Evolutionary conservation across 2,797 vertebrate genomes (phyloP).

Genomic region (Buphagus erythrorhynchus): DNA sequence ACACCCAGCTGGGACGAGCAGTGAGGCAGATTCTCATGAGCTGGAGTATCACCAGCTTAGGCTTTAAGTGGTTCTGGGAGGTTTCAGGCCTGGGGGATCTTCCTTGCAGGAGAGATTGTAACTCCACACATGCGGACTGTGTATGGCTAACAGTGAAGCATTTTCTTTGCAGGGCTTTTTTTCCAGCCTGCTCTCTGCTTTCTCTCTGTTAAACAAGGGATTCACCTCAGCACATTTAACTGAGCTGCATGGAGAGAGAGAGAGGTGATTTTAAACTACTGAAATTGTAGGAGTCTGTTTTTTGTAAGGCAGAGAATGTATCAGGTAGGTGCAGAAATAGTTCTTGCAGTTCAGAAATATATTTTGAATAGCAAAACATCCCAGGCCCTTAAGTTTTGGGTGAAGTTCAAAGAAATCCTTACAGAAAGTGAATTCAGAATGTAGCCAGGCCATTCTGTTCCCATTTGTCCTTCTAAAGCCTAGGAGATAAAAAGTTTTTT

Average conservation of each 20-base stretch:
- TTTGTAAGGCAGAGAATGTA: background rate
- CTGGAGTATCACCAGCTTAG: background rate
- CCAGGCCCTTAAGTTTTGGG: background rate
- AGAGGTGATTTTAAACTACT: background rate
- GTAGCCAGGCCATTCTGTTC: slow-evolving; percentile 33
- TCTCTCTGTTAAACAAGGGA: background rate
- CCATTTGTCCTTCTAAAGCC: slow-evolving; percentile 25
- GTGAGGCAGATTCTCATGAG: background rate
- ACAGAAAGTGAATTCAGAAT: slow-evolving; percentile 52
- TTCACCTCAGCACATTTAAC: background rate
- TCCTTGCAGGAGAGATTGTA: background rate
- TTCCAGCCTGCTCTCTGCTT: background rate
- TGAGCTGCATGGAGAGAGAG: background rate
- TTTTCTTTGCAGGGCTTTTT: background rate
- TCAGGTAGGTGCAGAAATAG: background rate
- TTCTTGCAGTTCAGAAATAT: background rate
- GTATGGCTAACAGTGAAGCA: background rate
- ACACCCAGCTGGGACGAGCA: rapidly evolving
- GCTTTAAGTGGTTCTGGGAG: background rate
- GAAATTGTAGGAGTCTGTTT: background rate
- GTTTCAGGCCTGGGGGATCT: background rate
- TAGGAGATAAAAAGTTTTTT: slow-evolving; percentile 1
- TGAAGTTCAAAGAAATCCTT: slow-evolving; percentile 46
- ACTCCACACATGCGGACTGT: background rate
- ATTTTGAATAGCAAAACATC: background rate